A percentile compares a stretch with the other conserved stretches of the same genome.
Evolutionary conservation across 2,797 vertebrate species (phyloP).

Genomic region (Nasua narica): DNA sequence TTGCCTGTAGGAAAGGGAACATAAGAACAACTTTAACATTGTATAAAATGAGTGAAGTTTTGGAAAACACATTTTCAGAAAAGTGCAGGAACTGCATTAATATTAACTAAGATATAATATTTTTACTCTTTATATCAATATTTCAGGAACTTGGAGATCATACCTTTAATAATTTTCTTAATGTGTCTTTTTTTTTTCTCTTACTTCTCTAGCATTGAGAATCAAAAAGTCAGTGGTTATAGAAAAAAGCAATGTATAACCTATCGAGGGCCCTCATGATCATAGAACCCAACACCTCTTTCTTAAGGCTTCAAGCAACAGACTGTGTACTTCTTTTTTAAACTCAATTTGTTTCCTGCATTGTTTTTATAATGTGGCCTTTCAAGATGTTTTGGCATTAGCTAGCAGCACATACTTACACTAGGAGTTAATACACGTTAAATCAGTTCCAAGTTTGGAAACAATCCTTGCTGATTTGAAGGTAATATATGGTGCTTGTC

Average conservation of each 20-base stretch:
- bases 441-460: constrained; percentile 64
- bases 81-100: background rate
- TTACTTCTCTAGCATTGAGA: background rate
- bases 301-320: background rate
- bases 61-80: background rate
- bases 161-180: background rate
- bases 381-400: constrained; percentile 51
- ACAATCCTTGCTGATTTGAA: constrained; percentile 62
- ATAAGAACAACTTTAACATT: background rate
- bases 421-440: constrained; percentile 54
- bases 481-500: constrained; percentile 10
- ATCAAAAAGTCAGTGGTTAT: background rate
- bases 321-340: background rate
- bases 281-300: background rate
- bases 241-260: background rate
- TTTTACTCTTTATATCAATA: constrained; percentile 7
- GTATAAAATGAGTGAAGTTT: background rate
- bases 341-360: background rate
- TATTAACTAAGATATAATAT: constrained; percentile 15
- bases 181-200: background rate
- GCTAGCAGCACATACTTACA: constrained; percentile 33
- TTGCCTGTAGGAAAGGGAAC: background rate
- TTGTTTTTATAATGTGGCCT: constrained; percentile 27
- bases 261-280: background rate
- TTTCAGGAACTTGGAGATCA: background rate